Conservation (phyloP, 2,888 invertebrate genomes). For the Torymus texanus region DNA sequence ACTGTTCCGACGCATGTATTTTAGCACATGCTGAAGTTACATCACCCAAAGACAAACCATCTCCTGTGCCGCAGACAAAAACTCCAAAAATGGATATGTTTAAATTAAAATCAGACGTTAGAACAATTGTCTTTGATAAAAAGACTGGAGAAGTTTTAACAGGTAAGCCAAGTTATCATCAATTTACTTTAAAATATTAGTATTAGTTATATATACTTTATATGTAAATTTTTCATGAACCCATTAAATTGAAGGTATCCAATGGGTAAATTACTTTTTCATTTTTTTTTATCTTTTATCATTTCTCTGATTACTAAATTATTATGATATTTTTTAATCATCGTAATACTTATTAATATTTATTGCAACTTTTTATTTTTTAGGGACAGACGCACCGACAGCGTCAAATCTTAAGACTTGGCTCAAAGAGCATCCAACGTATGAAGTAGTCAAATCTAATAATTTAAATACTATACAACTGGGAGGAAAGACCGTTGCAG, state of each 20-base stretch:
- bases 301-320: not conserved
- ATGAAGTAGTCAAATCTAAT: conserved; percentile 85
- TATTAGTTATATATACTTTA: conserved; percentile 20
- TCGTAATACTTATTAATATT: too few species aligned
- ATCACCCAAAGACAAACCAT: conserved; percentile 70
- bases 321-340: not conserved
- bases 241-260: too few species aligned
- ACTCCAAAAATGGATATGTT: conserved; percentile 60
- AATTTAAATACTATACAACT: conserved; percentile 66
- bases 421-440: conserved; percentile 91
- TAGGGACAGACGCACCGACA: conserved; percentile 89
- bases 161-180: conserved; percentile 65
- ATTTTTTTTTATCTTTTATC: too few species aligned
- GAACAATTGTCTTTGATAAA: conserved; percentile 88
- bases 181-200: not conserved
- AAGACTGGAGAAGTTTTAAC: conserved; percentile 82
- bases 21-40: conserved; percentile 86
- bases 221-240: too few species aligned
- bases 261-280: too few species aligned
- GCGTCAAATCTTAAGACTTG: conserved; percentile 87
- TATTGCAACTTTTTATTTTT: conserved; percentile 69
- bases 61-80: conserved; percentile 58
- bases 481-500: conserved; percentile 66
- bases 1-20: conserved; percentile 93
- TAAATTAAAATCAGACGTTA: conserved; percentile 66